phyloP scores from a whole-genome alignment of 2,797 vertebrate genomes.

The Streptopelia turtur region DNA sequence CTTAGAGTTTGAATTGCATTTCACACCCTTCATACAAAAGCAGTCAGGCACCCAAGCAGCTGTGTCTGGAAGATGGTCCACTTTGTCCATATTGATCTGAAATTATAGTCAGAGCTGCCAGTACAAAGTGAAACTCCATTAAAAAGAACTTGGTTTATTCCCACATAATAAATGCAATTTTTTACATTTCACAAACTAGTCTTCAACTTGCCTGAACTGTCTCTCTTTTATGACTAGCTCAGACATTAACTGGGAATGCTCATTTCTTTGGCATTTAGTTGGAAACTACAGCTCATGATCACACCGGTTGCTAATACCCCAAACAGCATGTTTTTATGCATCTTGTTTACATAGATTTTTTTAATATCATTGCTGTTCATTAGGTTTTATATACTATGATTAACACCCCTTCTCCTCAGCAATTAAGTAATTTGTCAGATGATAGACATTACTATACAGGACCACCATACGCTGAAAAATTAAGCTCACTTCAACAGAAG shows the following conservation, averaged over 20 bases:
- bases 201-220: not conserved
- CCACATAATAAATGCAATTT: not conserved
- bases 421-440: conserved; percentile 1
- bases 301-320: not conserved
- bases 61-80: not conserved
- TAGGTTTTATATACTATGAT: not conserved
- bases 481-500: not conserved
- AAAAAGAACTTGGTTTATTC: not conserved
- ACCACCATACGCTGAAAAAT: not conserved
- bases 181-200: not conserved
- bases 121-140: not conserved
- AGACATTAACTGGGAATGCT: not conserved
- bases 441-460: not conserved
- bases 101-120: rapidly evolving
- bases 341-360: not conserved
- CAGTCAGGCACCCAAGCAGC: not conserved
- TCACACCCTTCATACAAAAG: not conserved
- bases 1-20: not conserved
- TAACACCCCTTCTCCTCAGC: not conserved
- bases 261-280: not conserved
- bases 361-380: not conserved
- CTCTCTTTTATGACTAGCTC: not conserved
- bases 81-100: not conserved
- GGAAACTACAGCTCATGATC: not conserved
- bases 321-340: not conserved